Evolutionary conservation across 2,113 vertebrate genomes (phyloP).

Genomic region (Speoplatyrhinus poulsoni): DNA sequence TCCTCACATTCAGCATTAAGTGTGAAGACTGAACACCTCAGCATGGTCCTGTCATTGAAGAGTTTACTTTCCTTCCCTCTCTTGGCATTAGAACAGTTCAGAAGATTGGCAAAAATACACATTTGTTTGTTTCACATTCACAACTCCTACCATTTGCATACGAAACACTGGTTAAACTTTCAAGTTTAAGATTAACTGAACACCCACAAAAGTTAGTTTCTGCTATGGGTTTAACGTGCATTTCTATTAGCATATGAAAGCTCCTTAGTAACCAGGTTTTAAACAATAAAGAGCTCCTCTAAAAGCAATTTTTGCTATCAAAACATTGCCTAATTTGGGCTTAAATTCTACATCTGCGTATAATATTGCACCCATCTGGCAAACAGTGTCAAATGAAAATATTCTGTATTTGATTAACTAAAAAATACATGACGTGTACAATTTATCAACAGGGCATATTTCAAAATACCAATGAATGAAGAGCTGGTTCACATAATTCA

Average conservation of each 20-base stretch:
- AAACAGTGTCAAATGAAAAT: constrained; percentile 12
- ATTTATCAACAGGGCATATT: constrained; percentile 21
- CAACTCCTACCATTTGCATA: constrained; percentile 40
- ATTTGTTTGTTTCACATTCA: constrained; percentile 40
- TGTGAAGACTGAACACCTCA: constrained; percentile 49
- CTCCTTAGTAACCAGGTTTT: background rate
- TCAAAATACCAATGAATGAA: constrained; percentile 36
- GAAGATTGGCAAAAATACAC: constrained; percentile 16
- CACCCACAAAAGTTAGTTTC: background rate
- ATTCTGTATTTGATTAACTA: background rate
- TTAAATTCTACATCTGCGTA: constrained; percentile 22
- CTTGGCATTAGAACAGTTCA: constrained; percentile 23
- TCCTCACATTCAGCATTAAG: constrained; percentile 35
- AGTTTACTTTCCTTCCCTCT: constrained; percentile 33
- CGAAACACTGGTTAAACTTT: constrained; percentile 47
- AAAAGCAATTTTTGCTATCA: background rate
- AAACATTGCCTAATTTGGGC: constrained; percentile 1
- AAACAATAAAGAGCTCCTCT: background rate
- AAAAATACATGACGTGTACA: constrained; percentile 17
- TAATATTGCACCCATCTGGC: constrained; percentile 26
- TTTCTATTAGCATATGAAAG: constrained; percentile 11
- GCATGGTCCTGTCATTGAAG: constrained; percentile 49
- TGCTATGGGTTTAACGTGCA: background rate
- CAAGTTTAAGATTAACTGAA: constrained; percentile 8
- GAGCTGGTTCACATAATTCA: constrained; percentile 31